Evolutionary conservation across 2,113 vertebrate genomes (phyloP).

Genomic region (Bettongia penicillata): DNA sequence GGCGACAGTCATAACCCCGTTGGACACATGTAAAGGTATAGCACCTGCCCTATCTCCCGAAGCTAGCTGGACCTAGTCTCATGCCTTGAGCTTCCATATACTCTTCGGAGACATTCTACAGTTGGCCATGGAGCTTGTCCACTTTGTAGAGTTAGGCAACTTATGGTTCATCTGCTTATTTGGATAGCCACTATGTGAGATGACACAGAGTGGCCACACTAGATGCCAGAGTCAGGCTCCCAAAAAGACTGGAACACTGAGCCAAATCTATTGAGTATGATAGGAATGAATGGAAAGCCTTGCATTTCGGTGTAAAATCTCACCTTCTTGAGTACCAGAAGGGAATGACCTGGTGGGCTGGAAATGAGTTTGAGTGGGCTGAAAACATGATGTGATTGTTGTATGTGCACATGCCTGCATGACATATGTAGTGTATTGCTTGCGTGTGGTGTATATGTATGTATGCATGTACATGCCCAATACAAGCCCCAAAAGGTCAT

Average conservation of each 20-base stretch:
- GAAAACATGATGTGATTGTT: not conserved
- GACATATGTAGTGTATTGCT: too few species aligned
- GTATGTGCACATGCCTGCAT: too few species aligned
- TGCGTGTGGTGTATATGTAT: too few species aligned
- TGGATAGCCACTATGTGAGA: not conserved
- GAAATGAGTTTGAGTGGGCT: not conserved
- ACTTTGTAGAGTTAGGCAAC: not conserved
- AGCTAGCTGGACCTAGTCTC: conserved; percentile 15
- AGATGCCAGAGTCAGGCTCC: not conserved
- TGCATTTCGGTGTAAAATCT: not conserved
- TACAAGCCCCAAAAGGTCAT: not conserved
- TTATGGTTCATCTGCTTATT: not conserved
- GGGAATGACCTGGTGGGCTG: not conserved
- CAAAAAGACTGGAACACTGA: not conserved
- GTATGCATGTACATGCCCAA: too few species aligned
- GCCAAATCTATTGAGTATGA: not conserved
- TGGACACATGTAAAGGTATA: conserved; percentile 92
- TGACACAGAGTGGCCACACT: not conserved
- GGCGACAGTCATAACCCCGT: conserved; percentile 95
- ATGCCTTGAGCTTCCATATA: not conserved
- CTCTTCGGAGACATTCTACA: not conserved
- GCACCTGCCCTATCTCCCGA: fast-evolving
- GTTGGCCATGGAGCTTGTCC: not conserved
- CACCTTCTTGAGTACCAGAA: not conserved
- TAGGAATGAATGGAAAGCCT: not conserved